Conservation (phyloP, 2,113 vertebrate genomes). For the Dunckerocampus dactyliophorus region DNA sequence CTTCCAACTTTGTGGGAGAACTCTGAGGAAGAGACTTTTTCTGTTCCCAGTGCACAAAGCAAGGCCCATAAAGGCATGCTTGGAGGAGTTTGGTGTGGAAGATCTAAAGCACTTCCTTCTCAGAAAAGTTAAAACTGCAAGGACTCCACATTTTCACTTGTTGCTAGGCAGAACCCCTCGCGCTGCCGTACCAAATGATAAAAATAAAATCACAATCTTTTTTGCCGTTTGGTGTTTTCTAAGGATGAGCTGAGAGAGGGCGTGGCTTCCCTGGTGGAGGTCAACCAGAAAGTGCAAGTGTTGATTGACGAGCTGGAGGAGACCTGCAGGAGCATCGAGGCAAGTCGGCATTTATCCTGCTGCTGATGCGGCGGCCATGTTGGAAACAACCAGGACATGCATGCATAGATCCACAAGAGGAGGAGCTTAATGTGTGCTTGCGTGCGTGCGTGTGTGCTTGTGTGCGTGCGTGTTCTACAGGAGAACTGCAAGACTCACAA, state of each 20-base stretch:
- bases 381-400: neutral
- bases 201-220: too few species aligned
- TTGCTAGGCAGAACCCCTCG: too few species aligned
- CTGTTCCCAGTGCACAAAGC: too few species aligned
- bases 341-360: slow-evolving; percentile 21
- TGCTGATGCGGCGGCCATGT: too few species aligned
- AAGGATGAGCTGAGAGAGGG: slow-evolving; percentile 69
- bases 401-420: neutral
- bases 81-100: neutral
- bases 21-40: too few species aligned
- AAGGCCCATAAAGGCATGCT: too few species aligned
- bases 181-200: too few species aligned
- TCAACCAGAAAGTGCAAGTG: slow-evolving; percentile 59
- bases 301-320: slow-evolving; percentile 66
- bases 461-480: slow-evolving; percentile 35
- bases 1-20: too few species aligned
- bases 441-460: too few species aligned
- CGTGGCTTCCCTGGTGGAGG: slow-evolving; percentile 55
- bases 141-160: too few species aligned
- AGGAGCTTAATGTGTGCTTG: neutral
- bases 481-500: slow-evolving; percentile 69
- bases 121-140: too few species aligned
- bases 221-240: neutral
- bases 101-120: too few species aligned
- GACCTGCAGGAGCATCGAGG: slow-evolving; percentile 67